These are phyloP conservation scores for Muscicapa adusta DNA, from an alignment of 2,113 vertebrate genomes.

Conservation along the genomic window DNA sequence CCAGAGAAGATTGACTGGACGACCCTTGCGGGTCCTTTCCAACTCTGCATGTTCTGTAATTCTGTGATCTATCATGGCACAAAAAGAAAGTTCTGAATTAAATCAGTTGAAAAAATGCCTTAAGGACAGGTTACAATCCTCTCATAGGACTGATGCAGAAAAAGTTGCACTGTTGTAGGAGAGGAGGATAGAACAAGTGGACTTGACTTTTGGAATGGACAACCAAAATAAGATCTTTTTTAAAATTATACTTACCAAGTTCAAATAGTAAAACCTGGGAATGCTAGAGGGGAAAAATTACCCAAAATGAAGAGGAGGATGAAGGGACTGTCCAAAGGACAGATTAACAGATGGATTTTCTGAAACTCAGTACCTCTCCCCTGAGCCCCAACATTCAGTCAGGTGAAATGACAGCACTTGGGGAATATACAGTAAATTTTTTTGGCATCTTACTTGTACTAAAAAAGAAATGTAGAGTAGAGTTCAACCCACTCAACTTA, in stretches of 20 bases:
- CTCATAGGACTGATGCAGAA: background rate
- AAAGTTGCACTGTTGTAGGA: background rate
- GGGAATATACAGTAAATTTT: background rate
- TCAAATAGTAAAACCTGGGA: background rate
- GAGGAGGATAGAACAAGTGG: background rate
- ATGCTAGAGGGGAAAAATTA: background rate
- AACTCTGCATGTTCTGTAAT: background rate
- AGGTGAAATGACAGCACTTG: background rate
- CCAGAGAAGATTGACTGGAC: background rate
- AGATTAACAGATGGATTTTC: background rate
- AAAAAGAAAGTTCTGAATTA: background rate
- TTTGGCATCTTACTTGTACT: background rate
- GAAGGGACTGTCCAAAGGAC: background rate
- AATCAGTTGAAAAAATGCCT: background rate
- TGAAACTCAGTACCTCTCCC: background rate
- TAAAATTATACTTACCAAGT: background rate
- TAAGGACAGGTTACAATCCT: background rate
- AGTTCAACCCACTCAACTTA: background rate
- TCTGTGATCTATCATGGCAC: background rate
- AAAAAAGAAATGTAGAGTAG: background rate
- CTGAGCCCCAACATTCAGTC: background rate
- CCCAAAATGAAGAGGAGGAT: background rate
- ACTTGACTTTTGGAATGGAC: background rate
- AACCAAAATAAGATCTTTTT: background rate
- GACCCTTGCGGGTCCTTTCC: background rate